Percentiles rank a stretch among this genome's conserved stretches.
phyloP scores from a whole-genome alignment of 1,140 invertebrate genomes.

The Stenopsyche tienmushanensis region DNA sequence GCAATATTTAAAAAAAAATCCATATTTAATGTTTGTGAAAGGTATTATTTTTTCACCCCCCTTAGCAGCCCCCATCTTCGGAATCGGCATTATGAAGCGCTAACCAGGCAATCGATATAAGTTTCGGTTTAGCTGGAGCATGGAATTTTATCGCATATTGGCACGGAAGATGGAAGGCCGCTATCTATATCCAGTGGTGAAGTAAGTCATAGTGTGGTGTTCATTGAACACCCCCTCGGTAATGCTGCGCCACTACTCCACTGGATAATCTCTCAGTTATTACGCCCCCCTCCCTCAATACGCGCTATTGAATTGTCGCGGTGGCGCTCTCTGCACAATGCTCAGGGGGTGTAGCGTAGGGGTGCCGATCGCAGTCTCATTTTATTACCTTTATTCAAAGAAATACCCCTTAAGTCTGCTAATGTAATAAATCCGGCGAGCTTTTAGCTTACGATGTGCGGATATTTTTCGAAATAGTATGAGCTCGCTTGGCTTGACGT shows the following conservation, averaged over 20 bases:
- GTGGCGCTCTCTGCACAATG: background rate
- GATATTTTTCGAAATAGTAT: too few species aligned
- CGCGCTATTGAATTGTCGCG: background rate
- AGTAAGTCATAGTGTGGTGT: background rate
- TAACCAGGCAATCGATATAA: background rate
- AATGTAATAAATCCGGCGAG: background rate
- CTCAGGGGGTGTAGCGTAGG: background rate
- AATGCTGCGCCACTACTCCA: background rate
- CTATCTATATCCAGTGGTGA: background rate
- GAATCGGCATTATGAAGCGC: background rate
- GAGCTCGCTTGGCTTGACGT: too few species aligned
- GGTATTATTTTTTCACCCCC: too few species aligned
- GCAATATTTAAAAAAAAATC: too few species aligned
- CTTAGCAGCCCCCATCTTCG: too few species aligned
- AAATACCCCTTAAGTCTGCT: background rate
- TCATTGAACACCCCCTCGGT: background rate
- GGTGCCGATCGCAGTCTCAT: background rate
- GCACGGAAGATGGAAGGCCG: too few species aligned
- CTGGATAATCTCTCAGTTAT: background rate
- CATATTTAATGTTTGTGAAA: too few species aligned
- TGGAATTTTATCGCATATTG: too few species aligned
- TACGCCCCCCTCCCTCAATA: background rate
- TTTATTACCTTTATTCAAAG: background rate
- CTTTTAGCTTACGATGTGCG: too few species aligned
- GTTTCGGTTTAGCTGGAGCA: too few species aligned